Conservation (phyloP, 2,797 vertebrate genomes). For the Cossypha caffra region DNA sequence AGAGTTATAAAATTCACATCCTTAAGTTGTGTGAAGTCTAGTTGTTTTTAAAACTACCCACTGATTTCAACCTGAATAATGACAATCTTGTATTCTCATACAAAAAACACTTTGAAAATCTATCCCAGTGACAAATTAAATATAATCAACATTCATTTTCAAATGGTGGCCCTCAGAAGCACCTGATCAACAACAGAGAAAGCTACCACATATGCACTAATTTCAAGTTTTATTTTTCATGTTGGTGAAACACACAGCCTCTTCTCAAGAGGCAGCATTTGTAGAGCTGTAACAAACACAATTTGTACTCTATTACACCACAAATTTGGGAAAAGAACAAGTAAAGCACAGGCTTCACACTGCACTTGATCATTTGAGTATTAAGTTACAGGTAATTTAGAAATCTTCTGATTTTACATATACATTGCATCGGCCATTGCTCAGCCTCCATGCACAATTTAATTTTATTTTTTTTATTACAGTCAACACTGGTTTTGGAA, state of each 20-base stretch:
- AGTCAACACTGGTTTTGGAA: not conserved
- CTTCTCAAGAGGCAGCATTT: constrained; percentile 47
- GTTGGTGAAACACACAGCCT: constrained; percentile 41
- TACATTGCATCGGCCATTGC: not conserved
- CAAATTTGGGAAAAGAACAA: constrained; percentile 42
- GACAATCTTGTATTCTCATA: not conserved
- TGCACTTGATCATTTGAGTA: constrained; percentile 47
- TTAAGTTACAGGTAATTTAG: constrained; percentile 49
- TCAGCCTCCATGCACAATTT: constrained; percentile 59
- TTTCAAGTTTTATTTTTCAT: constrained; percentile 72
- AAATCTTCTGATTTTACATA: constrained; percentile 35
- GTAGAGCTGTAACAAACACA: constrained; percentile 50
- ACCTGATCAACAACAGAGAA: not conserved
- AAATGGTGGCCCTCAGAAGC: not conserved
- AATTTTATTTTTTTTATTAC: not conserved
- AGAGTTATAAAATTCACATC: not conserved
- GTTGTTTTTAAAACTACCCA: not conserved
- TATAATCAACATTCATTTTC: not conserved
- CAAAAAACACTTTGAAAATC: not conserved
- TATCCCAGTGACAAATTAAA: not conserved
- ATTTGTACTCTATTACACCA: constrained; percentile 60
- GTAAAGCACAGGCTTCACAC: constrained; percentile 68
- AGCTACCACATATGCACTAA: not conserved
- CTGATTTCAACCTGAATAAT: not conserved
- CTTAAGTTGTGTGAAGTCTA: not conserved